These are phyloP conservation scores for Podiceps cristatus DNA, from an alignment of 2,113 vertebrate species.

Conservation along the genomic window DNA sequence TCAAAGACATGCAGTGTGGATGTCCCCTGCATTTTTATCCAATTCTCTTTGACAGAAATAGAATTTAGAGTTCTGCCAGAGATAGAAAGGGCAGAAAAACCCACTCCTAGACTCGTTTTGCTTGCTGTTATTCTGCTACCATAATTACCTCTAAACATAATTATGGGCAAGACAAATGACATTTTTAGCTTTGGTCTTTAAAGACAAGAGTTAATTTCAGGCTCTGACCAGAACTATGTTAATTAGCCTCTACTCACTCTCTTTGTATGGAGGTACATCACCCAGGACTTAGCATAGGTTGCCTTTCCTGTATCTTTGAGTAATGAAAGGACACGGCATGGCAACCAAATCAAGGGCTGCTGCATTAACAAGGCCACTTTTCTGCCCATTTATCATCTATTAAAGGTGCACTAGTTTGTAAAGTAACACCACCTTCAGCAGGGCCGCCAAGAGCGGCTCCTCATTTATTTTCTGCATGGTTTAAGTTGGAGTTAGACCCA, in stretches of 20 bases:
- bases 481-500: constrained; percentile 78
- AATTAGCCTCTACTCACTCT: constrained; percentile 70
- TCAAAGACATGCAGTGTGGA: constrained; percentile 42
- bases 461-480: constrained; percentile 84
- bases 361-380: constrained; percentile 81
- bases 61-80: constrained; percentile 29
- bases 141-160: constrained; percentile 77
- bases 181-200: constrained; percentile 72
- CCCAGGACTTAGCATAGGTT: constrained; percentile 62
- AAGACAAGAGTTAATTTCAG: constrained; percentile 78
- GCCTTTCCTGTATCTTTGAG: constrained; percentile 71
- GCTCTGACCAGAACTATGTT: constrained; percentile 78
- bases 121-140: constrained; percentile 48
- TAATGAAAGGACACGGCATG: constrained; percentile 77
- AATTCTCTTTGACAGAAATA: constrained; percentile 38
- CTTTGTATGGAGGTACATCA: constrained; percentile 57
- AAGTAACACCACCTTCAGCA: constrained; percentile 80
- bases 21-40: constrained; percentile 63
- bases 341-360: constrained; percentile 71
- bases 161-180: constrained; percentile 73
- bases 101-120: constrained; percentile 34
- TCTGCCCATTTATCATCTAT: constrained; percentile 86
- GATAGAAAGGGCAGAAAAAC: constrained; percentile 10
- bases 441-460: constrained; percentile 73
- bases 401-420: constrained; percentile 81